Base-by-base conservation (phyloP, 1,140 invertebrate genomes). In the Magallana angulata region DNA sequence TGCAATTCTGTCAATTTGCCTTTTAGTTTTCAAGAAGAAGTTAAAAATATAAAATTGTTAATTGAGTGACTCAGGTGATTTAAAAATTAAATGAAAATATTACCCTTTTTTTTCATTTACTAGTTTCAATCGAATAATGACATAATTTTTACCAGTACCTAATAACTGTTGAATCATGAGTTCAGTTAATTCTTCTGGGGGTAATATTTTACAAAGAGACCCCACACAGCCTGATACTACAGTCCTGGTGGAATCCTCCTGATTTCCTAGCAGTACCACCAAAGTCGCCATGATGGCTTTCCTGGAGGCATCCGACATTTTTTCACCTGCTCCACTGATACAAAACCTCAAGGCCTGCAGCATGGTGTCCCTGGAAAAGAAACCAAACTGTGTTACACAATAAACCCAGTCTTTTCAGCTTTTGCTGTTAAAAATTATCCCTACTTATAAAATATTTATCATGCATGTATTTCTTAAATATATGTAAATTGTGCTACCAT, bases 141-240 rank as follows among this genome's bases (percentile, higher is more conserved):
- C 36, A 48, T 5, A 48, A 12, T 62, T 62, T 71, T 58, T 56
- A 48, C 95, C 94, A 95, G 36, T 48, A 96, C 96, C 96, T 71
- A 98, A 95, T 58, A 99, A 95, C 94, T 98, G 96, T 92, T 97
- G 97, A 86, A 96, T 96, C 59, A 98, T 95, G 12, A 97, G 96
- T n/a, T 96, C 95, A 89, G 96, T 96, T 48, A 98, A 95, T 93
- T 98, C 97, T 16, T 97, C 96, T 6, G 96, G 94, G 6, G 96
- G 96, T 58, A 99, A 95, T 95, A 96, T 97, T 92, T 96, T 96
- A 91, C 97, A 95, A n/a, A 99, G 95, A 1, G 97, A 97, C 30
- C 98, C 98, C 30, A 98, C 96, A 94, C 98, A 98, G 57, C 98
- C 98, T 30, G 98, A 97, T 6, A 97, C 97, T 57, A 97, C 96